Base-by-base conservation (phyloP, 2,113 vertebrate species). In the Edolisoma coerulescens region DNA sequence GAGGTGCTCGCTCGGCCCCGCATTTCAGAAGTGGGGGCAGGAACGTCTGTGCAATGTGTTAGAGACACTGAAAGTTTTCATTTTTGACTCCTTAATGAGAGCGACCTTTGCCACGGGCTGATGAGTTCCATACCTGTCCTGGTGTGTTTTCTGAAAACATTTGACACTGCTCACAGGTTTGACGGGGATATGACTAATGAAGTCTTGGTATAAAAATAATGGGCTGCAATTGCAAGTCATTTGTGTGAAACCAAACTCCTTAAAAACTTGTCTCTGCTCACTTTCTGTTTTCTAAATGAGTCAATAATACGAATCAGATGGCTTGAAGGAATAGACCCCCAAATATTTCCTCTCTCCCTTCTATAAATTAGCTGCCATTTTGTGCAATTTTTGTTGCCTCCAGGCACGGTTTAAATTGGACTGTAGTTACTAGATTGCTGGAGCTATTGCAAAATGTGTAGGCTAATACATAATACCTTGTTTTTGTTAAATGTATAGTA, bases 121-220 rank as follows among this genome's bases (percentile, higher is more conserved):
- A 99, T 99, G 99, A 99, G 98, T 99, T 99, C 99, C 99, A 99
- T 99, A 99, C 99, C 98, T 99, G 98, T 98, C 98, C 98, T 98
- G 98, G 98, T 99, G 97, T 98, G 98, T 98, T 98, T 98, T 98
- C 97, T 98, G 97, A 97, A 98, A 98, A 98, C 97, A 97, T 98
- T 98, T 98, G 98, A 98, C 98, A 98, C 98, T 98, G 99, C 98
- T 98, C 98, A 97, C 98, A 97, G 98, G 97, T 98, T 98, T 99
- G 99, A 99, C 98, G 98, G 98, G 98, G 98, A 99, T 99, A 99
- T 99, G 99, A 99, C 99, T 99, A 99, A 99, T 99, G 99, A 99
- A 99, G 98, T 98, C 98, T 98, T 97, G 94, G 98, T 98, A 98
- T 98, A 98, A 98, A 99, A 99, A 99, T 99, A 99, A 99, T 99